These are phyloP conservation scores for Drosophila melanogaster DNA, from an alignment of 1,140 invertebrate species.

Conservation along the genomic window DNA sequence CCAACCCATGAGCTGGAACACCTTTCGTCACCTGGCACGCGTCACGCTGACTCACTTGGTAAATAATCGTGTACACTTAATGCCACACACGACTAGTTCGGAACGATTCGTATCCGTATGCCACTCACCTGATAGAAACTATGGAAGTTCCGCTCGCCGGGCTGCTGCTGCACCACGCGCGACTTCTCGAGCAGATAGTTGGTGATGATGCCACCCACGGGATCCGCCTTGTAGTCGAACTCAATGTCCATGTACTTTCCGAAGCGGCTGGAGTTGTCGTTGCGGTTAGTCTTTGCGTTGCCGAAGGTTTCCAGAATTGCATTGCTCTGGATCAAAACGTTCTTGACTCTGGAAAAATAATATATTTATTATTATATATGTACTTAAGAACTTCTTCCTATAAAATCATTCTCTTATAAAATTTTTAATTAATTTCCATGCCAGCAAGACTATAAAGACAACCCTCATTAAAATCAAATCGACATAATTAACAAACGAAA, in stretches of 20 bases:
- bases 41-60: constrained; percentile 71
- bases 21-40: constrained; percentile 55
- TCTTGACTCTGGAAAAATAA: constrained; percentile 93
- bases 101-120: neutral
- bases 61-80: constrained; percentile 42
- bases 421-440: neutral
- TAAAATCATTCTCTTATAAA: too few species aligned
- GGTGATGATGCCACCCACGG: constrained; percentile 97
- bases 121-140: constrained; percentile 96
- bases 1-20: neutral
- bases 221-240: constrained; percentile 99
- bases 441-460: neutral
- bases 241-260: constrained; percentile 99
- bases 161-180: constrained; percentile 95
- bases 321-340: constrained; percentile 98
- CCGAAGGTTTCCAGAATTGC: constrained; percentile 98
- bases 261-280: constrained; percentile 98
- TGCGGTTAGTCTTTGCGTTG: constrained; percentile 98
- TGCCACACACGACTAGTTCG: constrained; percentile 25
- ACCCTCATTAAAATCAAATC: constrained; percentile 20
- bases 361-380: too few species aligned
- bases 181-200: constrained; percentile 99
- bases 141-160: constrained; percentile 98
- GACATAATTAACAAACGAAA: constrained; percentile 24
- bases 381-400: too few species aligned